Evolutionary conservation across 2,113 vertebrate genomes (phyloP).

Genomic region (Hoplias malabaricus): DNA sequence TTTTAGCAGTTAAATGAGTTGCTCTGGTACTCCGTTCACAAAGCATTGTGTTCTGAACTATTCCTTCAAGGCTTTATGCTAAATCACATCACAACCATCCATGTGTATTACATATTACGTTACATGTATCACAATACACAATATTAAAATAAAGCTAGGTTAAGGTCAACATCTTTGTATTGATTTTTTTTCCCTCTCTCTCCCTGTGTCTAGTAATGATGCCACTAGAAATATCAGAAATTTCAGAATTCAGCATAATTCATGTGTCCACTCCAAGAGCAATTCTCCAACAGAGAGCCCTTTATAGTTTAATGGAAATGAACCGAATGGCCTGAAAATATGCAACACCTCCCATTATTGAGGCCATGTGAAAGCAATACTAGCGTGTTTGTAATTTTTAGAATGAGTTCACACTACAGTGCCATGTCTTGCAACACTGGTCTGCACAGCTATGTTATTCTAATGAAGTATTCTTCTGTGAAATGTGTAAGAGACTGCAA

Average conservation of each 20-base stretch:
- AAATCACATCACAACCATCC: too few species aligned
- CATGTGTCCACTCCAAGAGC: background rate
- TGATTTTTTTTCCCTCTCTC: background rate
- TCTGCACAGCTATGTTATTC: background rate
- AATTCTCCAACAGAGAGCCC: background rate
- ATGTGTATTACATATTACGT: background rate
- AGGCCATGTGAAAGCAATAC: background rate
- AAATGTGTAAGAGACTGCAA: conserved; percentile 20
- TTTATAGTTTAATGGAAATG: background rate
- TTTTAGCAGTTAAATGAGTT: background rate
- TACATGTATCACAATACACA: background rate
- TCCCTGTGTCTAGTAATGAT: background rate
- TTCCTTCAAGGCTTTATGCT: too few species aligned
- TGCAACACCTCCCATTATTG: background rate
- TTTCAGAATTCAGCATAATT: background rate
- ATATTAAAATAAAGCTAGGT: background rate
- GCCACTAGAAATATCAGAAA: background rate
- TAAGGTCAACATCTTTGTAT: background rate
- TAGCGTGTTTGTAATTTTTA: background rate
- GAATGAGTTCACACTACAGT: background rate
- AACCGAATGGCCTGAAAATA: background rate
- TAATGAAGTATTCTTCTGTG: conserved; percentile 34
- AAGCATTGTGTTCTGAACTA: background rate
- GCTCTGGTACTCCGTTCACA: background rate
- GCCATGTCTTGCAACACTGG: background rate